Evolutionary conservation across 1,140 invertebrate species (phyloP), one percentile per base, ranked within the genome.

Genomic region (Monochamus saltuarius): DNA sequence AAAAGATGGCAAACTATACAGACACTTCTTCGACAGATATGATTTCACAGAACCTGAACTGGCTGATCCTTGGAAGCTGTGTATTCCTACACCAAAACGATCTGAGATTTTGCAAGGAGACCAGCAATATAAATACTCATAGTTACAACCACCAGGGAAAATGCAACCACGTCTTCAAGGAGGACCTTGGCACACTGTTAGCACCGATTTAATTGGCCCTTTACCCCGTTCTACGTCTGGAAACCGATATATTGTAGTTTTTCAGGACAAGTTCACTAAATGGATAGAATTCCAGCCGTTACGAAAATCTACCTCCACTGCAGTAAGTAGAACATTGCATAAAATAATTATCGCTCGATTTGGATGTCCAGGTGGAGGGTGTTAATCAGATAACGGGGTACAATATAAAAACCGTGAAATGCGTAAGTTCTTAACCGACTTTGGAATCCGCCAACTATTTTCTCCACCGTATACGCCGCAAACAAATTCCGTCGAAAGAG

Each of bases 181-280:
- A 59, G 34, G 50, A 22, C 71, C 71, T 4, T 79, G 74, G 69
- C 64, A 76, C 36, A 70, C 64, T 4, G 51, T 77, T 0, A 71
- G 72, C 0, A 66, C 73, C 0, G 78, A 81, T 59, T 45, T 80
- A 0, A 70, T 80, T 53, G 78, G 77, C 16, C 77, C 77, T 1
- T 69, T 79, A 19, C 77, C 79, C 1, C 22, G 22, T 6, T 29
- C 22, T 29, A 29, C 6, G 22, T 29, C 22, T 29, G 22, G 22
- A 29, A 29, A 29, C 6, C 2, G 22, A 29, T 29, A 29, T 29
- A 29, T 29, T 29, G 22, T 29, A 6, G 22, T 29, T 29, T 29
- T 29, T 29, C 22, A 29, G 22, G 22, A 29, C 6, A 2, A 6
- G 22, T 29, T 29, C 22, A 29, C 22, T 29, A 29, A 29, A 29